These are phyloP conservation scores for Yponomeuta sedellus DNA, from an alignment of 2,888 invertebrate genomes.

Conservation along the genomic window DNA sequence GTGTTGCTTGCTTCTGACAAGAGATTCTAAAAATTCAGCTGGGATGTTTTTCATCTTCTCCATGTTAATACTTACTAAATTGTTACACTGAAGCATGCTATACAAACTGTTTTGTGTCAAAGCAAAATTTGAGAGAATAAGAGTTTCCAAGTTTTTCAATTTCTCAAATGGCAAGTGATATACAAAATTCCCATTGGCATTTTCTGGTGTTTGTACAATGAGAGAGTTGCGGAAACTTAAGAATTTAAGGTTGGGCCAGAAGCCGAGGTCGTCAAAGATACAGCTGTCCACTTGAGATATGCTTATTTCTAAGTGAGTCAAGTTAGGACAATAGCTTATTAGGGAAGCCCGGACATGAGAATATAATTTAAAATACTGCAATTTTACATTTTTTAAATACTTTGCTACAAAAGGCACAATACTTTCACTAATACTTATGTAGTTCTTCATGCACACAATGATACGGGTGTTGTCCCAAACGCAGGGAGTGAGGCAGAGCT, in stretches of 20 bases:
- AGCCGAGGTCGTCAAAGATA: constrained; percentile 68
- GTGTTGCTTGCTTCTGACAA: constrained; percentile 57
- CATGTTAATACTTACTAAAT: constrained; percentile 70
- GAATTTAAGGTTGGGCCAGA: constrained; percentile 71
- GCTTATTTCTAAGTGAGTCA: constrained; percentile 73
- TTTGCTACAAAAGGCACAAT: constrained; percentile 72
- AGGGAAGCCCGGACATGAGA: constrained; percentile 68
- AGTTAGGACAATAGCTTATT: constrained; percentile 68
- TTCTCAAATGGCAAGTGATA: constrained; percentile 71
- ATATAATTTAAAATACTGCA: constrained; percentile 74
- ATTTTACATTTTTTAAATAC: constrained; percentile 71
- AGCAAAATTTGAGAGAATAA: constrained; percentile 69
- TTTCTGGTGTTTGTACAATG: constrained; percentile 64
- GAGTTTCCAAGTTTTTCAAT: constrained; percentile 58
- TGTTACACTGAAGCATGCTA: constrained; percentile 64
- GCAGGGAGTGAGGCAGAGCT: constrained; percentile 65
- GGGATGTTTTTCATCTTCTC: constrained; percentile 75
- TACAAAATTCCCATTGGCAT: constrained; percentile 66
- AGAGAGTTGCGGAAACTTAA: constrained; percentile 71
- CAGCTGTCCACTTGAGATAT: constrained; percentile 73
- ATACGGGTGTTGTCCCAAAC: constrained; percentile 73
- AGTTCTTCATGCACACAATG: constrained; percentile 73
- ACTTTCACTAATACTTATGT: constrained; percentile 66
- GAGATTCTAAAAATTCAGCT: constrained; percentile 64
- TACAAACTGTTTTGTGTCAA: constrained; percentile 65